Base-by-base conservation (phyloP, 2,113 vertebrate species). In the Pygoscelis antarcticus region DNA sequence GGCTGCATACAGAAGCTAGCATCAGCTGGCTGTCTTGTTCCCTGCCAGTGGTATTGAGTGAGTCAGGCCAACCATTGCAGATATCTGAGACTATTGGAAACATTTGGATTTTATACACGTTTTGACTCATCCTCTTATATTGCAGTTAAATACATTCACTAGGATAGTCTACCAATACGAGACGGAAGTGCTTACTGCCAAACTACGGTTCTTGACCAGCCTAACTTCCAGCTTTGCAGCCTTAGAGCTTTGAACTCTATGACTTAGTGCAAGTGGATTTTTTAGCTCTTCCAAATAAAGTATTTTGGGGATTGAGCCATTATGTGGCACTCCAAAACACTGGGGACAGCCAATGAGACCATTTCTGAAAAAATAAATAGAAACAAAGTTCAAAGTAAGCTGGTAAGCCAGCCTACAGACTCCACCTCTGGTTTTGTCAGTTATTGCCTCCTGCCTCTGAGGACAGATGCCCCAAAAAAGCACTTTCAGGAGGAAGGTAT, bases 91-190 rank as follows among this genome's bases (percentile, higher is more conserved):
- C 46, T 22, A 40, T 12, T 17, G 36, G 13, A 64, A 82, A 51
- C 7, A 14, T 83, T 44, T 77, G 25, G 11, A 65, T 86, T 86
- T 83, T 65, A 30, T 25, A 29, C 18, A 54, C 2, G 36, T 66
- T 90, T 88, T 90, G 34, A 32, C 34, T 71, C 10, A 51, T 66
- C 9, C 15, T 66, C 11, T 61, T 77, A 13, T 36, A 46, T 58
- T 81, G 62, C 15, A 22, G 15, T 34, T 44, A 54, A 54, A 49
- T 83, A 38, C 2, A 38, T 54, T 52, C 9, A 34, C 30, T 40
- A 17, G 20, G 11, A 19, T 29, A 57, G 14, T 54, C 54, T 57
- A 46, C 32, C 6, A 49, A 25, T 7, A 17, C 0, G 0, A 83
- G 47, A 71, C 13, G 17, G 3, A 75, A 58, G 13, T 27, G 19